Base-by-base conservation (phyloP, 1,140 invertebrate genomes). In the Limonius californicus region DNA sequence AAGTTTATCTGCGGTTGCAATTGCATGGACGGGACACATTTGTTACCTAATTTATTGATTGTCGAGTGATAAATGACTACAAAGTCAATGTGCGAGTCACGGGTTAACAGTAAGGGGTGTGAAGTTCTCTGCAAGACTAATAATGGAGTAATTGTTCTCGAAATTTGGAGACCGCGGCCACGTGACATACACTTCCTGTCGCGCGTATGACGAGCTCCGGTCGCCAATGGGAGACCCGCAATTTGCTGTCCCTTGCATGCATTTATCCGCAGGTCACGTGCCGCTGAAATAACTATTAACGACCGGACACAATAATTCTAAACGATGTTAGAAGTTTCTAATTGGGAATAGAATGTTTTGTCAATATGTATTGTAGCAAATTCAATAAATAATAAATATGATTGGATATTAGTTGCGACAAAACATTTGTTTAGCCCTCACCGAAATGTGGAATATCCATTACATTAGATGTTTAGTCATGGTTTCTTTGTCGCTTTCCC, bases 311-410 rank as follows among this genome's bases (percentile, higher is more conserved):
- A 35, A 67, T 67, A 64, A 67, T 59, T 67, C 65, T 64, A 64
- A 67, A 64, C 57, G 43, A 57, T 55, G 58, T 67, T 67, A 67
- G 61, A 63, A 59, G 54, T 67, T 42, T 19, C 50, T 67, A 67
- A 67, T 67, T 67, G 62, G 19, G 43, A 61, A 67, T 61, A 64
- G 58, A 67, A 67, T 64, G 65, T 67, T 67, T 64, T 64, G 58
- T 67, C 65, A 61, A 67, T 67, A 67, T 32, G n/a, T n/a, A n/a
- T n/a, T n/a, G n/a, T n/a, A n/a, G n/a, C n/a, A n/a, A n/a, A n/a
- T n/a, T n/a, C n/a, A n/a, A n/a, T n/a, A n/a, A n/a, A n/a, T n/a
- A n/a, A n/a, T n/a, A n/a, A n/a, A n/a, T n/a, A n/a, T n/a, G n/a
- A n/a, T n/a, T n/a, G n/a, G n/a, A n/a, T n/a, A n/a, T n/a, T n/a